phyloP scores from a whole-genome alignment of 2,113 vertebrate species.

The Salvelinus fontinalis region DNA sequence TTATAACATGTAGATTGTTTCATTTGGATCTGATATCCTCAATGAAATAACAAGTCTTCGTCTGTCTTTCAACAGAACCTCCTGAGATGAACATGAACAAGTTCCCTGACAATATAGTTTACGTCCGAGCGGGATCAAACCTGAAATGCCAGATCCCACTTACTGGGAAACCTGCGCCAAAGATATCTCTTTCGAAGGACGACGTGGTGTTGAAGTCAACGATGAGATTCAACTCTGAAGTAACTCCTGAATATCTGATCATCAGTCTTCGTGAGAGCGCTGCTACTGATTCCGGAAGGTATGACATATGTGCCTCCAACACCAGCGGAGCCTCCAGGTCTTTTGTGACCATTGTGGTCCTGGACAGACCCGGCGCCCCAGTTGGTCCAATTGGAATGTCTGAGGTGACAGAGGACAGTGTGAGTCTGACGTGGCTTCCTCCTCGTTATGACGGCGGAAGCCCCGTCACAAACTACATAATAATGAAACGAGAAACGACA shows the following conservation, averaged over 20 bases:
- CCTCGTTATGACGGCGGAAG: constrained; percentile 93
- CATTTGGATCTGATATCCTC: not conserved
- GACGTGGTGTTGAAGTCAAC: constrained; percentile 86
- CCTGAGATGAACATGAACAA: constrained; percentile 93
- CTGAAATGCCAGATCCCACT: constrained; percentile 95
- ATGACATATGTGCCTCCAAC: constrained; percentile 93
- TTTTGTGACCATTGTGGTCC: constrained; percentile 87
- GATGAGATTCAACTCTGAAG: constrained; percentile 93
- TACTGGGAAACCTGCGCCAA: constrained; percentile 89
- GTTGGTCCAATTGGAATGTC: constrained; percentile 87
- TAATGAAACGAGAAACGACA: constrained; percentile 94
- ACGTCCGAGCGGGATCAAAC: constrained; percentile 90
- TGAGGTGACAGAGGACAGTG: constrained; percentile 89
- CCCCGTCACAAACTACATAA: constrained; percentile 94
- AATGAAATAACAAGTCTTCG: not conserved
- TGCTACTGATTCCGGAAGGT: constrained; percentile 88
- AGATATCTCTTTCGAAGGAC: constrained; percentile 87
- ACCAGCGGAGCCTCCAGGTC: constrained; percentile 92
- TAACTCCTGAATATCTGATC: constrained; percentile 88
- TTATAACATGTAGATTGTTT: not conserved
- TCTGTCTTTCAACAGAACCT: constrained; percentile 78
- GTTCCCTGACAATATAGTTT: constrained; percentile 91
- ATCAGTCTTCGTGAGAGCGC: constrained; percentile 90
- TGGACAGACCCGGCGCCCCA: constrained; percentile 90
- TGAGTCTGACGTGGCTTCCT: constrained; percentile 89